Evolutionary conservation across 2,888 invertebrate genomes (phyloP).

Genomic region (Agrochola lychnidis): DNA sequence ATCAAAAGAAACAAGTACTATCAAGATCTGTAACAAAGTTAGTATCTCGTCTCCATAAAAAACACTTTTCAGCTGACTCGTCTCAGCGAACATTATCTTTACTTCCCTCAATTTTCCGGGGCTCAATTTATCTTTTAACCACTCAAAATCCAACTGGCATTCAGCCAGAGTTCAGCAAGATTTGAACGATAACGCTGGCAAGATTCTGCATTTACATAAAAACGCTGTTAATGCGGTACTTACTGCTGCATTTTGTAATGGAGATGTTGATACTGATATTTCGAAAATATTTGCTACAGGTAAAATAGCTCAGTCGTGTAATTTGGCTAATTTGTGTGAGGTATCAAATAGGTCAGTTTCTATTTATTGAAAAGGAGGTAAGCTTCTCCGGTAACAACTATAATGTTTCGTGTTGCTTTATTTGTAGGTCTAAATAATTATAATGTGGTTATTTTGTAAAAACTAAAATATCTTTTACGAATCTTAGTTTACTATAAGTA

Average conservation of each 20-base stretch:
- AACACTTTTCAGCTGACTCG: slow-evolving; percentile 64
- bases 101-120: slow-evolving; percentile 70
- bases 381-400: no score
- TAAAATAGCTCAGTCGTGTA: neutral
- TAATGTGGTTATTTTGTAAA: neutral
- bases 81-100: slow-evolving; percentile 61
- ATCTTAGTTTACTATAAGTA: no score
- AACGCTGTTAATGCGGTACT: slow-evolving; percentile 68
- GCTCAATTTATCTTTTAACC: slow-evolving; percentile 73
- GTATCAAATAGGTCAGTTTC: no score
- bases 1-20: slow-evolving; percentile 47
- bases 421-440: neutral
- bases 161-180: slow-evolving; percentile 74
- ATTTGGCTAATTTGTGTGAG: neutral
- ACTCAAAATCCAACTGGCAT: slow-evolving; percentile 76
- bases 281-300: slow-evolving; percentile 1
- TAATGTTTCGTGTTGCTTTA: neutral
- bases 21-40: slow-evolving; percentile 51
- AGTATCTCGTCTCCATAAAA: slow-evolving; percentile 58
- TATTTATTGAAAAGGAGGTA: no score
- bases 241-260: slow-evolving; percentile 58
- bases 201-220: slow-evolving; percentile 75
- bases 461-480: neutral
- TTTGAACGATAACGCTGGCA: slow-evolving; percentile 73
- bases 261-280: slow-evolving; percentile 28